Percentiles rank a stretch among this genome's conserved stretches.
phyloP scores from a whole-genome alignment of 2,113 vertebrate genomes.

The Saiga tatarica region DNA sequence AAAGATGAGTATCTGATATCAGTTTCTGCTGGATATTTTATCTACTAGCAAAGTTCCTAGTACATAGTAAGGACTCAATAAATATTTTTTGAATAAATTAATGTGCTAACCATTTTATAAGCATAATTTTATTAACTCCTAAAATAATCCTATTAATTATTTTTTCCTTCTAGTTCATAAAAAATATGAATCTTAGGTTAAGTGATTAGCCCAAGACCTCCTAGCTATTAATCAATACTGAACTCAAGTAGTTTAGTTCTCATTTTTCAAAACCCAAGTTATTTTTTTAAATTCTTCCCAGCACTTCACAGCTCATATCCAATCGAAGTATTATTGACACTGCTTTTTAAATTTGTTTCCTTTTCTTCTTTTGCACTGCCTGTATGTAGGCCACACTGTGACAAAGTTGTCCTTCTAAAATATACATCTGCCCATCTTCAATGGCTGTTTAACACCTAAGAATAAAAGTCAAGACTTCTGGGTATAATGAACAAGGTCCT shows the following conservation, averaged over 20 bases:
- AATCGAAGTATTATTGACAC: not conserved
- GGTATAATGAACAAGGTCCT: not conserved
- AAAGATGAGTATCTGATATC: not conserved
- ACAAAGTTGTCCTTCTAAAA: not conserved
- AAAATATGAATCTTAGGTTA: not conserved
- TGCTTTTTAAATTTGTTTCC: not conserved
- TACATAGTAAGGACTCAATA: not conserved
- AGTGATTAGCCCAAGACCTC: not conserved
- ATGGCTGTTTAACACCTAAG: not conserved
- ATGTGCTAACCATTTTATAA: not conserved
- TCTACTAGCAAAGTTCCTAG: not conserved
- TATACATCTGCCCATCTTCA: not conserved
- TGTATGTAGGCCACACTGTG: not conserved
- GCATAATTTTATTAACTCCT: not conserved
- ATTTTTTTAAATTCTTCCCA: not conserved
- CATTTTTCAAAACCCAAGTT: not conserved
- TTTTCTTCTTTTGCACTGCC: not conserved
- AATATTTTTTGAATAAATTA: not conserved
- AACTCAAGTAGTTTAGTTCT: not conserved
- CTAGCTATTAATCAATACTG: not conserved
- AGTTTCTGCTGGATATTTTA: not conserved
- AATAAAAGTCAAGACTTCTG: not conserved
- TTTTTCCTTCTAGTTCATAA: not conserved
- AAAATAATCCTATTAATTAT: not conserved
- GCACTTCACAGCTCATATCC: not conserved